Base-by-base conservation (phyloP, 2,113 vertebrate species). In the Ochotona curzoniae region DNA sequence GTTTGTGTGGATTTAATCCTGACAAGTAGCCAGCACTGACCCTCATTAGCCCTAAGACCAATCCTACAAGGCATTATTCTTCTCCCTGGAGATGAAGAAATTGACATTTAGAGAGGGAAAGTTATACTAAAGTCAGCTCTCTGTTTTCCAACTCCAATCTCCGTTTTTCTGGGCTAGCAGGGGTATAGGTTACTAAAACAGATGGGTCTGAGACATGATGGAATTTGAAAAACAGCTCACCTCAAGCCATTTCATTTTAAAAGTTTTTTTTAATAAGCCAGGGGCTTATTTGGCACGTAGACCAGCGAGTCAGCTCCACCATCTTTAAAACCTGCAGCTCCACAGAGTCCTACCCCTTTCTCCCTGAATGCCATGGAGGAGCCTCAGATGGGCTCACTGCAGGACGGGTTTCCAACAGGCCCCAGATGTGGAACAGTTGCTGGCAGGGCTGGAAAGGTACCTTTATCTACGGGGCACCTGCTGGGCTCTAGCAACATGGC, bases 321-420 rank as follows among this genome's bases (percentile, higher is more conserved):
- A 44, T 83, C 54, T 71, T 71, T 18, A 61, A 90, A 61, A 87
- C 73, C 81, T 66, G 66, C 70, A 86, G 61, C 51, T 71, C 87
- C 25, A 80, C 11, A 35, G 47, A 90, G 60, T 66, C 26, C 23
- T 44, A 17, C 63, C 67, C 73, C 61, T 54, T 17, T 63, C 60
- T 81, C 82, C 30, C n/a, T 15, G 51, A 8, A 23, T 15, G 5
- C 12, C 78, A n/a, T 80, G 51, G 64, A 71, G 66, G 47, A 47
- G n/a, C 12, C 7, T 47, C 9, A 13, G 30, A 47, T 49, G 83
- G 51, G 61, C 49, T 44, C 73, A 13, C 18, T 32, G 28, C 13
- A 30, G 79, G 61, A 8, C 7, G 0, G 14, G 7, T 26, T 71
- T 87, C 63, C 13, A 23, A 78, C 38, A 44, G 95, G 17, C 63